phyloP scores from a whole-genome alignment of 37 sponge, comb jelly and placozoan genomes.

The Halichondria panicea region DNA sequence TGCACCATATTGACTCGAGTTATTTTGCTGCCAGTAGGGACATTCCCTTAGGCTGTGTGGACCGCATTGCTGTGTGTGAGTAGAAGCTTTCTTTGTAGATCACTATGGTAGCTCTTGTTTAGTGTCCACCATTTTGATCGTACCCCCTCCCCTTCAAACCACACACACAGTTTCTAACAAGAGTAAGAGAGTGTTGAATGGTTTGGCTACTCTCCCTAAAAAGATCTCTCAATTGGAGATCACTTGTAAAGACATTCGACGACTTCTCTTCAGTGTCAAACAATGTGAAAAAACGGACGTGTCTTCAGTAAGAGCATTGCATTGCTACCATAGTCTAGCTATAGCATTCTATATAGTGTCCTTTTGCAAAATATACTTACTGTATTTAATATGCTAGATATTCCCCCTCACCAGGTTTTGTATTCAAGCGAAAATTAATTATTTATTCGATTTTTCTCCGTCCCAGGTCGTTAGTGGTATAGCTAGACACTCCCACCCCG shows the following conservation, averaged over 20 bases:
- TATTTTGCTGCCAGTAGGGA: constrained; percentile 6
- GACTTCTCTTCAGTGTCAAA: constrained; percentile 48
- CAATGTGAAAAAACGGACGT: constrained; percentile 51
- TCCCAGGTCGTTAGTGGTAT: constrained; percentile 64
- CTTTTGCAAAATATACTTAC: neutral
- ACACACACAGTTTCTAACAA: constrained; percentile 9
- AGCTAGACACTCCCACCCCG: constrained; percentile 57
- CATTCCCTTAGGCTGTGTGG: constrained; percentile 35
- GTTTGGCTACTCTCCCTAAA: constrained; percentile 38
- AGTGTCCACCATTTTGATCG: no score
- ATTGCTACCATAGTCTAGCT: neutral
- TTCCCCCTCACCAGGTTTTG: no score
- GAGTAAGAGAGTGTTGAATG: constrained; percentile 38
- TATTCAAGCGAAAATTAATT: no score
- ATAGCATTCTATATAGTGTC: neutral
- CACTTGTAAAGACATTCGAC: constrained; percentile 57
- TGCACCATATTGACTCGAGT: neutral
- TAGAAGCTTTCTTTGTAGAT: neutral
- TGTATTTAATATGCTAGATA: no score
- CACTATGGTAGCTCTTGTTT: neutral
- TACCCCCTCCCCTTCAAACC: no score
- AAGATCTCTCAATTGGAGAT: constrained; percentile 44
- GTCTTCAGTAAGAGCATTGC: constrained; percentile 37
- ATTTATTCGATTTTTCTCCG: neutral
- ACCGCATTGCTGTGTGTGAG: constrained; percentile 19